phyloP scores from a whole-genome alignment of 2,797 vertebrate genomes.

The Fistularia commersonii region DNA sequence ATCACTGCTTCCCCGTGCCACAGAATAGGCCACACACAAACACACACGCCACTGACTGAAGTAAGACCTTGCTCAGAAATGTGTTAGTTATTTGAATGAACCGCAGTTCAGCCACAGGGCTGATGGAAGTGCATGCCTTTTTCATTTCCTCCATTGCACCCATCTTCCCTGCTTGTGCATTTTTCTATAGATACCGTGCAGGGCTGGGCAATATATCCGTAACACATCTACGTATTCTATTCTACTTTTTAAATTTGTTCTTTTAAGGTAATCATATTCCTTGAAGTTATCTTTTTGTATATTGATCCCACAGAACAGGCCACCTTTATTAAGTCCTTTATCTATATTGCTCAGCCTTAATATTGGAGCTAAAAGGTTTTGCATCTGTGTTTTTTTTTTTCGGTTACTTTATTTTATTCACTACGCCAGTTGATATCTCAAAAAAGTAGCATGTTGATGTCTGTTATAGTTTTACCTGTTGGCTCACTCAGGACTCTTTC shows the following conservation, averaged over 20 bases:
- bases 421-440: neutral
- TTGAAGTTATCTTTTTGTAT: too few relatives aligned
- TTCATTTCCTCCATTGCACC: constrained; percentile 6
- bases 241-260: too few relatives aligned
- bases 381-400: constrained; percentile 1
- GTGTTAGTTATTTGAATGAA: constrained; percentile 25
- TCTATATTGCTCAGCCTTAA: too few relatives aligned
- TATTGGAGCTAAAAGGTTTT: neutral
- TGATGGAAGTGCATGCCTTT: constrained; percentile 32
- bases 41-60: constrained; percentile 71
- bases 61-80: constrained; percentile 54
- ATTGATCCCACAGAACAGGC: too few relatives aligned
- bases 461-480: neutral
- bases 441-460: too few relatives aligned
- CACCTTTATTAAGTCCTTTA: too few relatives aligned
- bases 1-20: constrained; percentile 80
- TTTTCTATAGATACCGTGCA: constrained; percentile 8
- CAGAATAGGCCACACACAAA: constrained; percentile 73
- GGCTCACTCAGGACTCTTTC: neutral
- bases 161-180: constrained; percentile 5
- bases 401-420: constrained; percentile 1
- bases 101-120: constrained; percentile 26
- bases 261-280: too few relatives aligned
- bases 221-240: neutral
- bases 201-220: too few relatives aligned